phyloP scores from a whole-genome alignment of 2,888 invertebrate genomes.

The Chrysotoxum bicinctum region DNA sequence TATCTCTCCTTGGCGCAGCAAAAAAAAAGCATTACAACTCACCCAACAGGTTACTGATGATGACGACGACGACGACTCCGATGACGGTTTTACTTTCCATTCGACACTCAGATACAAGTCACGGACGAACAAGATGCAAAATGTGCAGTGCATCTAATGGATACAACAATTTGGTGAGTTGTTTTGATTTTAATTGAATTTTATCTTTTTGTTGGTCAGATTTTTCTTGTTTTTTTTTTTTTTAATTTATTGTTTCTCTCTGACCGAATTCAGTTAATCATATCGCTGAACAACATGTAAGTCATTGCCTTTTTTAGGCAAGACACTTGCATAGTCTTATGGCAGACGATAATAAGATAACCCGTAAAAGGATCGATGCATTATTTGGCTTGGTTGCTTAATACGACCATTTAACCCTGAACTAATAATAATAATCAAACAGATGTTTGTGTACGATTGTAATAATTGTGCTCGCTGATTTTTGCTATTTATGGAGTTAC shows the following conservation, averaged over 20 bases:
- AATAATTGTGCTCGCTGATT: background rate
- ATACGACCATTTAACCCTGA: slow-evolving; percentile 15
- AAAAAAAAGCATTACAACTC: background rate
- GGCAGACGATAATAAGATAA: slow-evolving; percentile 20
- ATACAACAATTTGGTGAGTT: background rate
- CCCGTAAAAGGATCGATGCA: slow-evolving; percentile 27
- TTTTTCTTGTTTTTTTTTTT: background rate
- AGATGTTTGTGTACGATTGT: slow-evolving; percentile 4
- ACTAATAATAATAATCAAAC: slow-evolving; percentile 22
- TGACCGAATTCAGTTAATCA: slow-evolving; percentile 19
- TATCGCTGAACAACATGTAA: slow-evolving; percentile 24
- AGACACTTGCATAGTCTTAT: slow-evolving; percentile 18
- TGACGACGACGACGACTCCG: background rate
- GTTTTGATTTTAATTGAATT: slow-evolving; percentile 16
- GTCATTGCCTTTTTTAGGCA: slow-evolving; percentile 2
- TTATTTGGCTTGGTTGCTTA: background rate
- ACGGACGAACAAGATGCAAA: slow-evolving; percentile 17
- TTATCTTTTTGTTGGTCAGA: background rate
- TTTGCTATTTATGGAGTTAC: background rate
- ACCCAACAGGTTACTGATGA: slow-evolving; percentile 33
- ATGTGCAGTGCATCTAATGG: slow-evolving; percentile 27
- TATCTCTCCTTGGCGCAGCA: slow-evolving; percentile 1
- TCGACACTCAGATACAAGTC: slow-evolving; percentile 18
- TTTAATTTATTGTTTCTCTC: background rate
- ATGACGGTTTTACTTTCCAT: slow-evolving; percentile 32